Evolutionary conservation across 2,888 invertebrate species (phyloP).

Genomic region (Hofmannophila pseudospretella): DNA sequence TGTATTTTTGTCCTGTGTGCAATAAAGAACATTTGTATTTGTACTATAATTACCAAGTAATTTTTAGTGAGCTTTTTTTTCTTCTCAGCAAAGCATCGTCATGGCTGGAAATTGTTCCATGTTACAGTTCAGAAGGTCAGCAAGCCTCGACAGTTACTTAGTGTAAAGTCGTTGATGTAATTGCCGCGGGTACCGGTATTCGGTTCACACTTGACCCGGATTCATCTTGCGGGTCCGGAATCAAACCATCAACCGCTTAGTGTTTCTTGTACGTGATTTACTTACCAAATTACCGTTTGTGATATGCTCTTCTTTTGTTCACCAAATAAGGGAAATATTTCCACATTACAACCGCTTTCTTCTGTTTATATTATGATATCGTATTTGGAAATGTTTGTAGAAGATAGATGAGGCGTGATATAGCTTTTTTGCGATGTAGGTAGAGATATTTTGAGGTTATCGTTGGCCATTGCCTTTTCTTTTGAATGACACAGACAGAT

Average conservation of each 20-base stretch:
- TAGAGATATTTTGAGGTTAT: too few relatives aligned
- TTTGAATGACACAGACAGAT: too few relatives aligned
- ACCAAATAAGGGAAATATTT: constrained; percentile 5
- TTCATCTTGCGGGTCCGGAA: constrained; percentile 19
- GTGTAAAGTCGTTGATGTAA: constrained; percentile 42
- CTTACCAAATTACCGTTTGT: constrained; percentile 15
- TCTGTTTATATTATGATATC: constrained; percentile 1
- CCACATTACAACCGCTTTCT: constrained; percentile 8
- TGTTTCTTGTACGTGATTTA: constrained; percentile 18
- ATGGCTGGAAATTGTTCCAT: constrained; percentile 4
- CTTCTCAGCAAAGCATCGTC: too few relatives aligned
- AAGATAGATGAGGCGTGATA: too few relatives aligned
- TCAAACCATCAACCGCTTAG: constrained; percentile 23
- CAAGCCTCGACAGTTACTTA: constrained; percentile 20
- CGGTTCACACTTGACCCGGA: constrained; percentile 41
- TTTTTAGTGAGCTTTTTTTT: too few relatives aligned
- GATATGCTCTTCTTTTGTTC: constrained; percentile 3
- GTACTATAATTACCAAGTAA: too few relatives aligned
- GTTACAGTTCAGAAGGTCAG: constrained; percentile 11
- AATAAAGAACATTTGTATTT: too few relatives aligned
- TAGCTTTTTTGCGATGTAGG: too few relatives aligned
- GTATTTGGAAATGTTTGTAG: too few relatives aligned
- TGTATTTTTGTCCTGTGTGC: too few relatives aligned
- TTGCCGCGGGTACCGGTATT: constrained; percentile 43
- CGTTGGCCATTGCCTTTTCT: too few relatives aligned